phyloP scores from a whole-genome alignment of 2,888 invertebrate genomes.

The Pachliopta kotzebuea region DNA sequence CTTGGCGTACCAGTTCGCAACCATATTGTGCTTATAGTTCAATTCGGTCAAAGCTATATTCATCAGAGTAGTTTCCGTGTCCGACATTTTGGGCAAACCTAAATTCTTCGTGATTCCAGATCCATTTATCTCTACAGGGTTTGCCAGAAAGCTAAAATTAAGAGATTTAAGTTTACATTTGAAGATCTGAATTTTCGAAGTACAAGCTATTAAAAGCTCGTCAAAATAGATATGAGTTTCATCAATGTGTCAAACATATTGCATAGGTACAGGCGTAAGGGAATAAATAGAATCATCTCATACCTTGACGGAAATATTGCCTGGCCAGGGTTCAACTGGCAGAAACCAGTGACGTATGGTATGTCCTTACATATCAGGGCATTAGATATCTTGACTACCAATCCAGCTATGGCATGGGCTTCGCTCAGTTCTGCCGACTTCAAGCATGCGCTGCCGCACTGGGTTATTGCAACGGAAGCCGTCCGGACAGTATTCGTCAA shows the following conservation, averaged over 20 bases:
- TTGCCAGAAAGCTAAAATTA: slow-evolving; percentile 62
- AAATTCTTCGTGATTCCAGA: slow-evolving; percentile 68
- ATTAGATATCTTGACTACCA: slow-evolving; percentile 63
- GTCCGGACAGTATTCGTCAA: slow-evolving; percentile 61
- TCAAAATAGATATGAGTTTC: no score
- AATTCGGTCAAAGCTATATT: slow-evolving; percentile 63
- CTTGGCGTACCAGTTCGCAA: slow-evolving; percentile 56
- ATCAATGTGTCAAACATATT: no score
- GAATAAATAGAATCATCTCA: no score
- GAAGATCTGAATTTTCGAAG: no score
- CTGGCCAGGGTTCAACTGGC: slow-evolving; percentile 61
- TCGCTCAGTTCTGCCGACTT: slow-evolving; percentile 64
- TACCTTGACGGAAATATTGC: slow-evolving; percentile 67
- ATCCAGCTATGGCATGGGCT: slow-evolving; percentile 64
- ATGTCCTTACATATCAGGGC: slow-evolving; percentile 61
- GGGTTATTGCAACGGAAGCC: slow-evolving; percentile 49
- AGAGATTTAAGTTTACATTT: not conserved
- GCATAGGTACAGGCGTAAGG: no score
- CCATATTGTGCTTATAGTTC: slow-evolving; percentile 41
- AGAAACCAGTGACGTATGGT: slow-evolving; percentile 61
- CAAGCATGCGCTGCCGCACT: slow-evolving; percentile 47
- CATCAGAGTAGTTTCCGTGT: slow-evolving; percentile 56
- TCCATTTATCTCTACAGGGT: slow-evolving; percentile 64
- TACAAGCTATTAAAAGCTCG: no score
- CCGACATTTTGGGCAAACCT: slow-evolving; percentile 71